phyloP scores from a whole-genome alignment of 2,888 invertebrate genomes.

The Drosophila diplacantha region DNA sequence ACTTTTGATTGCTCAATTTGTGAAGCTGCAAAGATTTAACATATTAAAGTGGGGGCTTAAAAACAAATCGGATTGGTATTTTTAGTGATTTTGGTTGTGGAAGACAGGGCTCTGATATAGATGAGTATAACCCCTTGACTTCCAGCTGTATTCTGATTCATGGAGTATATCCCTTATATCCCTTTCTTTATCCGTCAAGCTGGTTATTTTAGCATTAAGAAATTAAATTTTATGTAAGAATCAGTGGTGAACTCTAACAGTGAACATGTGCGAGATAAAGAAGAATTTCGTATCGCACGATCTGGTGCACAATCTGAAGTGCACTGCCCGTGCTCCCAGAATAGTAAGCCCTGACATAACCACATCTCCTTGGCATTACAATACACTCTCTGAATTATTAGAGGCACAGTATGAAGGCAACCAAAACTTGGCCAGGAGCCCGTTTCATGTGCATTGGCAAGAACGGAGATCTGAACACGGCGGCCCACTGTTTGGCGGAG shows the following conservation, averaged over 20 bases:
- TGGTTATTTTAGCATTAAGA: neutral
- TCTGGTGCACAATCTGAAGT: conserved; percentile 40
- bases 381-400: neutral
- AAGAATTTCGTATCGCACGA: conserved; percentile 47
- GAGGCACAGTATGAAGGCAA: conserved; percentile 21
- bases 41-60: conserved; percentile 3
- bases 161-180: neutral
- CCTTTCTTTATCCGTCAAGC: neutral
- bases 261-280: conserved; percentile 47
- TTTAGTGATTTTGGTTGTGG: neutral
- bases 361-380: neutral
- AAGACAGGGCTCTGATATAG: too few relatives aligned
- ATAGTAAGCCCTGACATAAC: neutral
- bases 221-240: conserved; percentile 38
- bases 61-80: conserved; percentile 4
- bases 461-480: conserved; percentile 71
- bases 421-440: conserved; percentile 40
- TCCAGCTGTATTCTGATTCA: neutral
- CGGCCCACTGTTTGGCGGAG: conserved; percentile 64
- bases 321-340: conserved; percentile 2
- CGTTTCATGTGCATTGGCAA: conserved; percentile 69
- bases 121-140: neutral
- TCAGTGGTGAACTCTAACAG: neutral
- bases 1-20: conserved; percentile 37
- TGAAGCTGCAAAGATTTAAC: conserved; percentile 14